These are phyloP conservation scores for Nibea albiflora DNA, from an alignment of 2,113 vertebrate species.

Conservation along the genomic window DNA sequence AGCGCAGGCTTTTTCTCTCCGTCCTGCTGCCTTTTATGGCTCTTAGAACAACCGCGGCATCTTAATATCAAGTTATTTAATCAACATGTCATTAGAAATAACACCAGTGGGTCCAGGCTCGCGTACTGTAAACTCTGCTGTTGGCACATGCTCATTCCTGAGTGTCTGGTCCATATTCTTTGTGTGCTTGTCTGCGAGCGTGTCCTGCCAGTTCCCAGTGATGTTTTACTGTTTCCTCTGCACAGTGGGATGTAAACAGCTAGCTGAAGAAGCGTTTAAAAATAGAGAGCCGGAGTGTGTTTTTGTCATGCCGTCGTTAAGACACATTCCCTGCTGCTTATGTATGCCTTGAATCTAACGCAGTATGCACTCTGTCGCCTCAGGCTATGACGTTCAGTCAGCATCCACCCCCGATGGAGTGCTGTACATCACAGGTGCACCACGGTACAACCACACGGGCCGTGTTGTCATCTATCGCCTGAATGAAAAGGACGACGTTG, in stretches of 20 bases:
- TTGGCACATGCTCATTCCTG: conserved; percentile 29
- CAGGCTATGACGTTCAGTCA: conserved; percentile 94
- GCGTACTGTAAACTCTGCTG: conserved; percentile 64
- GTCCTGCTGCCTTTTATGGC: conserved; percentile 73
- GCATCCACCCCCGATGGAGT: conserved; percentile 84
- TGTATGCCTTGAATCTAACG: background rate
- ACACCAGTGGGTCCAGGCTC: conserved; percentile 34
- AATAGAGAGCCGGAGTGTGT: conserved; percentile 22
- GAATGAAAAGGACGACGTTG: conserved; percentile 70
- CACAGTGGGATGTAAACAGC: conserved; percentile 43
- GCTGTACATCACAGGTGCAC: conserved; percentile 93
- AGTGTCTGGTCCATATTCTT: conserved; percentile 2
- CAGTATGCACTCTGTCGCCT: conserved; percentile 2
- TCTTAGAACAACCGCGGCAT: conserved; percentile 40
- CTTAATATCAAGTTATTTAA: conserved; percentile 73
- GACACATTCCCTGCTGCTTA: background rate
- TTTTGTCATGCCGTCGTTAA: background rate
- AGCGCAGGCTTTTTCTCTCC: conserved; percentile 3
- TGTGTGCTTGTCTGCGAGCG: conserved; percentile 27
- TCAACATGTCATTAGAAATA: conserved; percentile 72
- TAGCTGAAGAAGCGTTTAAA: conserved; percentile 30
- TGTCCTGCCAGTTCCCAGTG: conserved; percentile 32
- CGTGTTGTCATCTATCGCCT: conserved; percentile 92
- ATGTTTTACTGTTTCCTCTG: conserved; percentile 57
- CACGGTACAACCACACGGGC: conserved; percentile 95